A percentile compares a stretch with the other conserved stretches of the same genome.
phyloP scores from a whole-genome alignment of 1,140 invertebrate species.

The Diorhabda sublineata region DNA sequence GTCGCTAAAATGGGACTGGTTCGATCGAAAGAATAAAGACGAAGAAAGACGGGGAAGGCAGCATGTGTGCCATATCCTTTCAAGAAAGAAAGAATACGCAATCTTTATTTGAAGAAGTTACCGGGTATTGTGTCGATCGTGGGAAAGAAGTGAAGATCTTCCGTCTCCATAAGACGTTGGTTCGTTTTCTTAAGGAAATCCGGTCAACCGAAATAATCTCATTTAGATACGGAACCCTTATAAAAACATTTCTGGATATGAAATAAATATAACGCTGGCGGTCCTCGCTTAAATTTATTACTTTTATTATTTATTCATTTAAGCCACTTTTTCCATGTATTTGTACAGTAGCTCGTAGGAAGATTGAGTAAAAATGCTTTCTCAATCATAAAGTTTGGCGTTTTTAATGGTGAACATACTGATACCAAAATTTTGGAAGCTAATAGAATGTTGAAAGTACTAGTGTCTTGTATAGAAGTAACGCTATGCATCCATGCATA shows the following conservation, averaged over 20 bases:
- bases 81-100: conserved; percentile 3
- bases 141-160: not conserved
- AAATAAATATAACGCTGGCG: too few relatives aligned
- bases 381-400: too few relatives aligned
- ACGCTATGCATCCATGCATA: too few relatives aligned
- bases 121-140: not conserved
- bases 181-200: conserved; percentile 9
- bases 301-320: too few relatives aligned
- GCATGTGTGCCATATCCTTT: conserved; percentile 1
- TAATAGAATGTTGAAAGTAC: too few relatives aligned
- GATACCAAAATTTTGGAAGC: too few relatives aligned
- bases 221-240: not conserved
- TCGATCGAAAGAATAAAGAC: conserved; percentile 3
- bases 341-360: too few relatives aligned
- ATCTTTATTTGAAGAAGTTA: conserved; percentile 6
- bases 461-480: too few relatives aligned
- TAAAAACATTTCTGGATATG: not conserved
- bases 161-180: conserved; percentile 6
- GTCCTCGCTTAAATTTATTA: too few relatives aligned
- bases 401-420: too few relatives aligned
- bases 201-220: conserved; percentile 1
- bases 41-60: not conserved
- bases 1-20: conserved; percentile 5
- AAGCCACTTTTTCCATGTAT: too few relatives aligned
- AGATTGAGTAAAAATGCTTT: too few relatives aligned